phyloP scores from a whole-genome alignment of 2,888 invertebrate genomes.

The Embidobia sp. region DNA sequence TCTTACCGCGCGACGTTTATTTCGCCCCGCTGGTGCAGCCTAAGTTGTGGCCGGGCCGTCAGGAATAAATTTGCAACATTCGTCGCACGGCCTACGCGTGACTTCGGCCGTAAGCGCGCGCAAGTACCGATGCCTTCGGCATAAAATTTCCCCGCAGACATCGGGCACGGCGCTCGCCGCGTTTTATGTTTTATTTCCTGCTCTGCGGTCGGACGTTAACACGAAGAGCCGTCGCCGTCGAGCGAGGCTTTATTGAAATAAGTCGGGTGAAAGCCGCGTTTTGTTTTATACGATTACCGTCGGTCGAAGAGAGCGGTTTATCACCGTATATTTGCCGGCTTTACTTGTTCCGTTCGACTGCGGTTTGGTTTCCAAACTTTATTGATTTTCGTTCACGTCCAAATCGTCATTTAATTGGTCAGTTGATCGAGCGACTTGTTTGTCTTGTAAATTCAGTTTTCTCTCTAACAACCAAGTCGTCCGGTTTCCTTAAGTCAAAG shows the following conservation, averaged over 20 bases:
- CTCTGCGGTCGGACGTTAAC: conserved; percentile 41
- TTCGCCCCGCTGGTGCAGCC: conserved; percentile 46
- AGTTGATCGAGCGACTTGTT: too few relatives aligned
- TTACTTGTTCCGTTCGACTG: too few relatives aligned
- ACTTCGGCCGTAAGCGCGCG: conserved; percentile 40
- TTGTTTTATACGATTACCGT: too few relatives aligned
- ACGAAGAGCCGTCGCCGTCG: conserved; percentile 9
- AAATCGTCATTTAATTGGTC: too few relatives aligned
- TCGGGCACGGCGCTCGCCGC: conserved; percentile 23
- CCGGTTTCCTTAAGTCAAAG: too few relatives aligned
- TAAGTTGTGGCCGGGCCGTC: conserved; percentile 67
- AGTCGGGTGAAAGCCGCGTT: conserved; percentile 11
- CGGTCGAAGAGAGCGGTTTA: too few relatives aligned
- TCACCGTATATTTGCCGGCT: too few relatives aligned
- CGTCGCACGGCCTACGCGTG: conserved; percentile 21
- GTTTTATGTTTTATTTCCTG: conserved; percentile 52
- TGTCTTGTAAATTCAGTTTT: too few relatives aligned
- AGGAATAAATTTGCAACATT: conserved; percentile 68
- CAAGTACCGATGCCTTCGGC: conserved; percentile 39
- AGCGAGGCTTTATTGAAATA: conserved; percentile 33
- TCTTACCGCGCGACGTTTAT: conserved; percentile 23
- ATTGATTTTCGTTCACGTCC: too few relatives aligned
- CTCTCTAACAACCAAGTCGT: too few relatives aligned
- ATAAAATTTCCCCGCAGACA: conserved; percentile 45
- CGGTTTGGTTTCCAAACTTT: too few relatives aligned